Evolutionary conservation across 2,797 vertebrate genomes (phyloP), one percentile per base, ranked within the genome.

Genomic region (Acrossocheilus wenchowensis): DNA sequence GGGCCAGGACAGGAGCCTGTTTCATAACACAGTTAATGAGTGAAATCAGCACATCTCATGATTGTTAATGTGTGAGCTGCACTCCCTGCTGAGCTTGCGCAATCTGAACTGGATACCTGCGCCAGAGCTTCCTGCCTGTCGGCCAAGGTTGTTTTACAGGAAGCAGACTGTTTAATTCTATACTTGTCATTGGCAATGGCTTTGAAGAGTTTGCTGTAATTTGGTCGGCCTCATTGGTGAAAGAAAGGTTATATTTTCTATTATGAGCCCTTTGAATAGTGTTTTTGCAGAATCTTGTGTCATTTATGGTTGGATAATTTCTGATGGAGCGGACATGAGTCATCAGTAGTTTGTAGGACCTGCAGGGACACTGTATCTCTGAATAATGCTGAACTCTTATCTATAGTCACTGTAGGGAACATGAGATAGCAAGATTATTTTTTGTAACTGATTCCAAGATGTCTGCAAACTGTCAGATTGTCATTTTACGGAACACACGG

Each of bases 101-200:
- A 91, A 90, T 87, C 68, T 75, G 90, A 91, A 86, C 87, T 83
- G 43, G 41, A 81, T 87, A 81, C 84, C 75, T 84, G 81, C 45
- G 66, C 36, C 54, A 73, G 50, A 78, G 82, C 71, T 87, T 90
- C 86, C 87, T 85, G 79, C 17, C 66, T n/a, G 21, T 57, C n/a
- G 39, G 64, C 57, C 79, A 66, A 52, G 72, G 81, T 88, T 83
- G 68, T 78, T 88, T 92, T 84, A 84, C 87, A 89, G 88, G 86
- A 90, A 80, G 87, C 54, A 78, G 86, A 80, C 77, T 23, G 66
- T 26, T 83, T 87, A 43, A 85, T 81, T 75, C 74, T 73, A 79
- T 57, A 43, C 72, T 75, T 85, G 87, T 82, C 19, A 69, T 81
- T 72, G 68, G 84, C 45, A 43, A 75, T 52, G 26, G 69, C 34